These are phyloP conservation scores for Motacilla alba DNA, from an alignment of 2,113 vertebrate species.

Conservation along the genomic window DNA sequence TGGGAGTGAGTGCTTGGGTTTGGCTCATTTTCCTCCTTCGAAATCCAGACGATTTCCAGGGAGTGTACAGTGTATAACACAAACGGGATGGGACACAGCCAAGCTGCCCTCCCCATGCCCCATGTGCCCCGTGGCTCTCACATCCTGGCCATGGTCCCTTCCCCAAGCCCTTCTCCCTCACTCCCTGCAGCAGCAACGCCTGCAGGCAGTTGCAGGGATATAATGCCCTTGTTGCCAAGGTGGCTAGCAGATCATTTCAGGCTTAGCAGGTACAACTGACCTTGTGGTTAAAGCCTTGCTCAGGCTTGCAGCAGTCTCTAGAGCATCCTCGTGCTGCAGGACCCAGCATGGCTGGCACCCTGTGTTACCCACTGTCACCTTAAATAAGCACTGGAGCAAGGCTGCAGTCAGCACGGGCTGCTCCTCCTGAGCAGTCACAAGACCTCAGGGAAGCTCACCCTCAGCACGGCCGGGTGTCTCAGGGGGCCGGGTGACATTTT, in stretches of 20 bases:
- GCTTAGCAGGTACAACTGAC: background rate
- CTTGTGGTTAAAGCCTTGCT: background rate
- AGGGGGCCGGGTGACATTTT: background rate
- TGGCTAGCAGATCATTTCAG: background rate
- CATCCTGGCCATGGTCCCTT: fast-evolving
- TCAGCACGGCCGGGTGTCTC: fast-evolving
- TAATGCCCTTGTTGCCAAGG: background rate
- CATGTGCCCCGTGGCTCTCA: fast-evolving
- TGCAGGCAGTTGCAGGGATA: background rate
- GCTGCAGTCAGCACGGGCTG: background rate
- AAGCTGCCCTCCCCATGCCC: background rate
- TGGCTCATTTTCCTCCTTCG: background rate
- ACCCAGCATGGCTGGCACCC: background rate
- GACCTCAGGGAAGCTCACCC: background rate
- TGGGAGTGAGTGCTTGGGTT: fast-evolving
- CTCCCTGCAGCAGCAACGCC: background rate
- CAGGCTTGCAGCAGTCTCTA: fast-evolving
- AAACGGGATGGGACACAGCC: background rate
- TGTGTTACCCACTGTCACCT: background rate
- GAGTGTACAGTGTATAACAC: fast-evolving
- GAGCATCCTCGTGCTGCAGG: background rate
- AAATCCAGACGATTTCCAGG: background rate
- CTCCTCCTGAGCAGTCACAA: background rate
- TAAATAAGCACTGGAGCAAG: background rate
- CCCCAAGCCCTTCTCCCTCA: background rate